Conservation (phyloP, 2,113 vertebrate species). For the Sebastes fasciatus region DNA sequence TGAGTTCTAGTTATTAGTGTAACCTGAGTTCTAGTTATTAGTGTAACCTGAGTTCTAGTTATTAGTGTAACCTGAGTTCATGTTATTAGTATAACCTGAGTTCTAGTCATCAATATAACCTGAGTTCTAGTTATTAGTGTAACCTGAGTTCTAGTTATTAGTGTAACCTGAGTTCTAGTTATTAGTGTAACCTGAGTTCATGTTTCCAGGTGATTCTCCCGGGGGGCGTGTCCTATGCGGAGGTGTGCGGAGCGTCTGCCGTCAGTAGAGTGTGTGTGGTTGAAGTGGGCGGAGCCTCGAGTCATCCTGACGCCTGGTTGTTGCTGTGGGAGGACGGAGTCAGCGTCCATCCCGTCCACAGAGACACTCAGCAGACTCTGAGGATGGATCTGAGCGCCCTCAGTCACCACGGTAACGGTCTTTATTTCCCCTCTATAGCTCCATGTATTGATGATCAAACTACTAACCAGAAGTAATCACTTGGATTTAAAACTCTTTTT, state of each 20-base stretch:
- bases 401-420: constrained; percentile 59
- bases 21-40: neutral
- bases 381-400: constrained; percentile 56
- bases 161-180: neutral
- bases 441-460: too few species aligned
- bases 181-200: neutral
- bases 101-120: neutral
- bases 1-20: neutral
- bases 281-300: constrained; percentile 48
- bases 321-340: constrained; percentile 71
- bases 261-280: constrained; percentile 73
- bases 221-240: constrained; percentile 59
- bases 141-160: neutral
- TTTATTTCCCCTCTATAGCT: neutral
- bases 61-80: too few species aligned
- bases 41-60: too few species aligned
- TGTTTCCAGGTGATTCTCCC: constrained; percentile 79
- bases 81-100: too few species aligned
- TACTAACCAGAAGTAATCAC: too few species aligned
- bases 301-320: constrained; percentile 74
- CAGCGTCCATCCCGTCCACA: constrained; percentile 67
- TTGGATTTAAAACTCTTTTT: neutral
- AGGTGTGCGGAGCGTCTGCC: constrained; percentile 70
- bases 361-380: constrained; percentile 21
- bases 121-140: neutral